phyloP scores from a whole-genome alignment of 2,113 vertebrate species.

The Crypturellus undulatus region DNA sequence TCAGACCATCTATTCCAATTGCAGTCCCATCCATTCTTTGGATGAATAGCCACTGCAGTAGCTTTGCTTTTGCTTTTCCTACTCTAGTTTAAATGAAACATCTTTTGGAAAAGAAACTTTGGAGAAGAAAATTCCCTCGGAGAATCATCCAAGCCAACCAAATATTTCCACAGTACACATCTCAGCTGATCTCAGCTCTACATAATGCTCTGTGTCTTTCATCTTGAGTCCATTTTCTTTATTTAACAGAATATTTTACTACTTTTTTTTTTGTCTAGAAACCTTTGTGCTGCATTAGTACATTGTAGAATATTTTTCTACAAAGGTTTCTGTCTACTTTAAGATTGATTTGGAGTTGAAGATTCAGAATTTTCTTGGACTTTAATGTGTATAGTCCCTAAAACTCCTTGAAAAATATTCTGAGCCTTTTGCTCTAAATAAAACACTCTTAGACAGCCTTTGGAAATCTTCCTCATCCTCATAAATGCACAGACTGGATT shows the following conservation, averaged over 20 bases:
- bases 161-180: background rate
- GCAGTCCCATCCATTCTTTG: background rate
- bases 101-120: background rate
- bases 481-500: background rate
- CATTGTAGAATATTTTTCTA: background rate
- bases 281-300: background rate
- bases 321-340: fast-evolving
- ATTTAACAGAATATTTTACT: background rate
- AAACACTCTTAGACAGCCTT: background rate
- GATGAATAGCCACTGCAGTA: background rate
- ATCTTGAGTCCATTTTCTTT: background rate
- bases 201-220: background rate
- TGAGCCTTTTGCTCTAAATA: background rate
- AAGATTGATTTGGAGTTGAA: no score
- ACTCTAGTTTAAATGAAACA: slow-evolving; percentile 36
- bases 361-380: fast-evolving
- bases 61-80: background rate
- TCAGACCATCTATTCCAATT: background rate
- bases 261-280: background rate
- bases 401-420: background rate
- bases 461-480: background rate
- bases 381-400: background rate
- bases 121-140: background rate
- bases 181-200: background rate
- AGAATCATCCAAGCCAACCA: background rate